Conservation (phyloP, 2,797 vertebrate species). For the Gallinago stenura region DNA sequence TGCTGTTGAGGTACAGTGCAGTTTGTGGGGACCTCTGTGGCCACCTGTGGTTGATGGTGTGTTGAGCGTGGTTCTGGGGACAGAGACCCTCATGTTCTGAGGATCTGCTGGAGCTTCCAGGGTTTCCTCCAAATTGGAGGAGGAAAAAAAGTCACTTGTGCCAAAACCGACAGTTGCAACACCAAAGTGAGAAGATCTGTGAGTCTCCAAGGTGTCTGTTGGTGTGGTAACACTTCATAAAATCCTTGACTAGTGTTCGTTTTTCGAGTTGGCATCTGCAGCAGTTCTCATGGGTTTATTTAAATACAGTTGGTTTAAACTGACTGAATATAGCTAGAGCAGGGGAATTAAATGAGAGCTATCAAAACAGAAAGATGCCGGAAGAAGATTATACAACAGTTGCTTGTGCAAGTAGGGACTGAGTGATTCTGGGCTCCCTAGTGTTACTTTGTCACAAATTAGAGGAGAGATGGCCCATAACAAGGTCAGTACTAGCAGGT, state of each 20-base stretch:
- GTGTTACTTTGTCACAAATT: neutral
- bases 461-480: neutral
- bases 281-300: neutral
- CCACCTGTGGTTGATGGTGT: fast-evolving
- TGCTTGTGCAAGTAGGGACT: neutral
- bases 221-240: neutral
- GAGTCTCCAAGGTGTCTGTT: neutral
- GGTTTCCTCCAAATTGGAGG: neutral
- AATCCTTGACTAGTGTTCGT: neutral
- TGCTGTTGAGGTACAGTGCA: neutral
- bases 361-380: neutral
- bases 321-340: neutral
- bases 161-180: neutral
- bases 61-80: neutral
- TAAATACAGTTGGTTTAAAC: neutral
- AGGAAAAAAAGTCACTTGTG: neutral
- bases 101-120: neutral
- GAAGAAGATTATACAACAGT: fast-evolving
- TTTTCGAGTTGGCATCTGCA: slow-evolving; percentile 9
- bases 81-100: neutral
- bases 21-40: neutral
- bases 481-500: neutral
- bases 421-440: neutral
- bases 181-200: neutral
- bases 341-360: neutral